These are phyloP conservation scores for Laterallus jamaicensis DNA, from an alignment of 2,113 vertebrate genomes.

Conservation along the genomic window DNA sequence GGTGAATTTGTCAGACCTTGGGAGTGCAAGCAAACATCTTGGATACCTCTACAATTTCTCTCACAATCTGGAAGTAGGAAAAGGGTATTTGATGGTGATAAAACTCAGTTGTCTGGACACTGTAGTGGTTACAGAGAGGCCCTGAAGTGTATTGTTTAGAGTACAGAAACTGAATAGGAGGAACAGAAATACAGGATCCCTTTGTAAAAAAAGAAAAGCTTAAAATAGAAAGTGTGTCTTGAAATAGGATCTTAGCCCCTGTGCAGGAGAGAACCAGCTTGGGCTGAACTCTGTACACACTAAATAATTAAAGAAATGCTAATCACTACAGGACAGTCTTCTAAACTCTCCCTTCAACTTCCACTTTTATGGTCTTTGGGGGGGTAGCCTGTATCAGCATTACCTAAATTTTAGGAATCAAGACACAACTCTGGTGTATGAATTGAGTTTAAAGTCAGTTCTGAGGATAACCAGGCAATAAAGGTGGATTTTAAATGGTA, in stretches of 20 bases:
- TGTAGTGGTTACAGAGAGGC: neutral
- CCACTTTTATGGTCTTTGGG: neutral
- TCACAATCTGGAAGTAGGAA: neutral
- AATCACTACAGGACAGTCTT: neutral
- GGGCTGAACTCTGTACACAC: neutral
- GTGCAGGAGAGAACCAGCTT: neutral
- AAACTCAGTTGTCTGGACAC: neutral
- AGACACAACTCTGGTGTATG: fast-evolving
- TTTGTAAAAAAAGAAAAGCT: neutral
- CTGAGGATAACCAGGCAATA: neutral
- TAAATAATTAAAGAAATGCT: neutral
- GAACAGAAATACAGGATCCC: neutral
- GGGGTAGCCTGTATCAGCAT: no score
- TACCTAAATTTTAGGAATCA: neutral
- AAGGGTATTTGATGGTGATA: neutral
- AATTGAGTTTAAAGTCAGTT: no score
- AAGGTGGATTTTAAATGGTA: fast-evolving
- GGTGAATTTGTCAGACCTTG: neutral
- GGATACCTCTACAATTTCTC: neutral
- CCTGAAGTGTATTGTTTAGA: neutral
- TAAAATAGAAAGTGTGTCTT: neutral
- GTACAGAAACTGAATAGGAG: neutral
- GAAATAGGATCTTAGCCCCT: neutral
- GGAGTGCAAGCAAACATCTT: neutral
- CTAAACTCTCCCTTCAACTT: neutral